Conservation (phyloP, 2,113 vertebrate genomes). For the Eudyptes chrysolophus region DNA sequence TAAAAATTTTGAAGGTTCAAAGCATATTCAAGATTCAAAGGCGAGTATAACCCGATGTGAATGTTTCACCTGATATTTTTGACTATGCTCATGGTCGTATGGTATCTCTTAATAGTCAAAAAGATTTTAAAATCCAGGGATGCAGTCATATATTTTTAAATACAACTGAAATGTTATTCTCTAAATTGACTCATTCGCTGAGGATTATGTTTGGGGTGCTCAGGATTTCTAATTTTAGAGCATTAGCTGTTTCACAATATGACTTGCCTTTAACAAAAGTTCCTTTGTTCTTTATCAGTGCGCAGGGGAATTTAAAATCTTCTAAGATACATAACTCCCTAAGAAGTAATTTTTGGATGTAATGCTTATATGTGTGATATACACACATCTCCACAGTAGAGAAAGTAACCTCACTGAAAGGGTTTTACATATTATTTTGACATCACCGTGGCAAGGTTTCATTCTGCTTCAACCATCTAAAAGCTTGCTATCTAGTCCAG, state of each 20-base stretch:
- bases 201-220: neutral
- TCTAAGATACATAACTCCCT: neutral
- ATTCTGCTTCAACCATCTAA: neutral
- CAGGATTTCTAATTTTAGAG: neutral
- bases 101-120: neutral
- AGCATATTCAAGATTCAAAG: neutral
- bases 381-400: neutral
- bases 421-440: neutral
- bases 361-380: neutral
- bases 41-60: neutral
- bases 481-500: neutral
- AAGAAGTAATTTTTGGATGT: neutral
- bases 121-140: neutral
- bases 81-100: neutral
- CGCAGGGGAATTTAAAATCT: neutral
- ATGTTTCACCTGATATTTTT: neutral
- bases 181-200: neutral
- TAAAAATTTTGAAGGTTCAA: neutral
- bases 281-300: neutral
- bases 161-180: neutral
- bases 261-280: neutral
- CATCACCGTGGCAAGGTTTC: neutral
- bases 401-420: neutral
- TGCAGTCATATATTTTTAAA: neutral
- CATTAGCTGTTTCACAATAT: neutral